Evolutionary conservation across 2,888 invertebrate genomes (phyloP).

Genomic region (Drosophila kanekoi): DNA sequence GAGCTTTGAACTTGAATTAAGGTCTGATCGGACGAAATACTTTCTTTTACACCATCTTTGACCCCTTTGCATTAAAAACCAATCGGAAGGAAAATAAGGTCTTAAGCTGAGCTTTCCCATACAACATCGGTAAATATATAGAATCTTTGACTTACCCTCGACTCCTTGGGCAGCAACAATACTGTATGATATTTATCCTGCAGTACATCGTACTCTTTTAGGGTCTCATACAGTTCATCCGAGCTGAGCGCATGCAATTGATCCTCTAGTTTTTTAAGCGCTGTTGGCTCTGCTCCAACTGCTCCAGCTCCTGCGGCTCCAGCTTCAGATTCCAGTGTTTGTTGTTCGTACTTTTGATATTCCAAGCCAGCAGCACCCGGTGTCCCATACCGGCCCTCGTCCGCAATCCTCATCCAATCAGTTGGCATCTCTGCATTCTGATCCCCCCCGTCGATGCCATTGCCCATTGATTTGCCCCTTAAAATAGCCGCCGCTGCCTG

Average conservation of each 20-base stretch:
- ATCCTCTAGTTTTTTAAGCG: constrained; percentile 77
- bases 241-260: constrained; percentile 79
- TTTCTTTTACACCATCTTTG: too few relatives aligned
- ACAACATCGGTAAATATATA: not conserved
- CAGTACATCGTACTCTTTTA: constrained; percentile 89
- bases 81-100: too few relatives aligned
- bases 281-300: constrained; percentile 70
- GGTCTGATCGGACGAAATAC: too few relatives aligned
- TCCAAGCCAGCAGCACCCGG: constrained; percentile 87
- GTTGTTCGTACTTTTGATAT: constrained; percentile 83
- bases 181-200: constrained; percentile 90
- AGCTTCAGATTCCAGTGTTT: constrained; percentile 66
- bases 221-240: constrained; percentile 86
- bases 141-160: constrained; percentile 86
- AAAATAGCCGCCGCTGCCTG: constrained; percentile 56
- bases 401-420: constrained; percentile 85
- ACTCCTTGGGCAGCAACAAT: constrained; percentile 88
- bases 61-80: too few relatives aligned
- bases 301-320: constrained; percentile 42
- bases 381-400: constrained; percentile 88
- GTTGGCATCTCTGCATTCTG: constrained; percentile 83
- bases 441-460: constrained; percentile 66
- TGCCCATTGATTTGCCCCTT: constrained; percentile 53
- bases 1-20: too few relatives aligned
- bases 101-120: too few relatives aligned